These are phyloP conservation scores for Danio rerio DNA, from an alignment of 2,113 vertebrate species.

Conservation along the genomic window DNA sequence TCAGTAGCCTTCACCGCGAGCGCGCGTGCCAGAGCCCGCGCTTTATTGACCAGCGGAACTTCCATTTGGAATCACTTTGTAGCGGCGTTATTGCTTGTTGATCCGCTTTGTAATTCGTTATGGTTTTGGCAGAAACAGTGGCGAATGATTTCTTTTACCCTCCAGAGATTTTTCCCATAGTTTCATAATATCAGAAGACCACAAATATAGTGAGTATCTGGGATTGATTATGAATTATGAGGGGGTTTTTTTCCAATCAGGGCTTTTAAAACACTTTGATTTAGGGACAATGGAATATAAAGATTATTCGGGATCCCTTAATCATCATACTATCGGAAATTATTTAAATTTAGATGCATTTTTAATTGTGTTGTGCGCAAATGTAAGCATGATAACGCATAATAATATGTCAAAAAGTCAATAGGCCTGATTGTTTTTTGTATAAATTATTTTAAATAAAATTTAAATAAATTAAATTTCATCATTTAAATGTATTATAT, in stretches of 20 bases:
- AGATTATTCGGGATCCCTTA: neutral
- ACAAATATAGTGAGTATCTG: neutral
- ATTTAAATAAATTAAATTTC: no score
- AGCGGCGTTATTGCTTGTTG: slow-evolving; percentile 40
- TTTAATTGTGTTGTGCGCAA: no score
- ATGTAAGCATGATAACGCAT: neutral
- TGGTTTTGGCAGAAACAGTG: slow-evolving; percentile 40
- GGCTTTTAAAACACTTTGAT: neutral
- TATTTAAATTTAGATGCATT: no score
- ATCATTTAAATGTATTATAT: no score
- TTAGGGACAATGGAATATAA: neutral
- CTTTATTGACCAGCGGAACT: slow-evolving; percentile 80
- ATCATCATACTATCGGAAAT: no score
- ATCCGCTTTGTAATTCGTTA: slow-evolving; percentile 31
- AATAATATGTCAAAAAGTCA: neutral
- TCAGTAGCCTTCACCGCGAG: slow-evolving; percentile 75
- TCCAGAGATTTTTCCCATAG: neutral
- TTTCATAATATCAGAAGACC: neutral
- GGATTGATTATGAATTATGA: neutral
- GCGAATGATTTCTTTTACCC: neutral
- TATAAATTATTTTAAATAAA: no score
- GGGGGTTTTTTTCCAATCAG: neutral
- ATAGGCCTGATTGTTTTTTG: no score
- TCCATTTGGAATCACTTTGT: slow-evolving; percentile 71
- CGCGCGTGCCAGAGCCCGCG: slow-evolving; percentile 76